Evolutionary conservation across 2,797 vertebrate genomes (phyloP).

Genomic region (Limosa lapponica): DNA sequence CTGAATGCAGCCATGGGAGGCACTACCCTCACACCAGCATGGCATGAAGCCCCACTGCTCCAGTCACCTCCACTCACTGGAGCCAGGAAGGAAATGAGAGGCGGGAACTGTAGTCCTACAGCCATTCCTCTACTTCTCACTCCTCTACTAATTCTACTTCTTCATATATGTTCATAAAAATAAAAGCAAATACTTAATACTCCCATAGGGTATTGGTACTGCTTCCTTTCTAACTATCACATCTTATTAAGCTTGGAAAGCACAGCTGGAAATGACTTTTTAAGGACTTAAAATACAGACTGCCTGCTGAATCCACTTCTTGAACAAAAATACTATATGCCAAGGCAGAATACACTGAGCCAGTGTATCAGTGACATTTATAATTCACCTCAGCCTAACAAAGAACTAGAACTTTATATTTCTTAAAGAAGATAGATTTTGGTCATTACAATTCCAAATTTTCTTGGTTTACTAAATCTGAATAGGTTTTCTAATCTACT

Average conservation of each 20-base stretch:
- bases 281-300: constrained; percentile 25
- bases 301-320: constrained; percentile 8
- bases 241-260: neutral
- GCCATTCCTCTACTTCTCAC: neutral
- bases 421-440: neutral
- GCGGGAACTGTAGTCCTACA: neutral
- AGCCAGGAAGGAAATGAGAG: neutral
- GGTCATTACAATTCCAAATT: neutral
- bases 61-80: neutral
- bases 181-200: constrained; percentile 1
- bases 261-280: constrained; percentile 26
- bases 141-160: neutral
- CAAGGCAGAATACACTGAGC: neutral
- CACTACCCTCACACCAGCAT: neutral
- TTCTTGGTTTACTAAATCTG: neutral
- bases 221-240: neutral
- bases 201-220: neutral
- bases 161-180: neutral
- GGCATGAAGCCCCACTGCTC: accelerated
- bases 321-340: neutral
- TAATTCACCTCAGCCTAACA: neutral
- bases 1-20: neutral
- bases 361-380: constrained; percentile 15
- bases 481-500: constrained; percentile 9
- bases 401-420: neutral